Base-by-base conservation (phyloP, 2,888 invertebrate genomes). In the Caradrina clavipalpis region DNA sequence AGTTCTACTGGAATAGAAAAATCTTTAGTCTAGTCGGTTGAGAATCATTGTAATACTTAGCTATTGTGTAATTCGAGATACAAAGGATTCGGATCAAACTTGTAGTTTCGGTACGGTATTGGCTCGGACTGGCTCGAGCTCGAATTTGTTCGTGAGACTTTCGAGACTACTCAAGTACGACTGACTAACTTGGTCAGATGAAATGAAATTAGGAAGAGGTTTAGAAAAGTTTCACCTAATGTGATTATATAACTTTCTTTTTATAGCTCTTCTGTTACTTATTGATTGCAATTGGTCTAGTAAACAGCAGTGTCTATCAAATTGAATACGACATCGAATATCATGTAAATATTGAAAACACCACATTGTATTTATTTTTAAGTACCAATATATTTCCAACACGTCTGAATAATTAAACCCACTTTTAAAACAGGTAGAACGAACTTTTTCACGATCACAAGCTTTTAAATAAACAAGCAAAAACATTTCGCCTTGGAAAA, bases 381-480 rank as follows among this genome's bases (percentile, higher is more conserved):
- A 15, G 57, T 31, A 72, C 10, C 17, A 1, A 10, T n/a, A 65
- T 22, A 8, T n/a, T 73, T 55, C 26, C 11, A 59, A 45, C 3
- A 19, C 11, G 15, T 47, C 45, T 22, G 17, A 60, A 55, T 35
- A 66, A 26, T 47, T 39, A 53, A 53, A 59, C 17, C 6, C 19
- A 56, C 60, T 59, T 69, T 62, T 39, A 31, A 61, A 55, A 62
- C 51, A 39, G 59, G 17, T 19, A 39, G 15, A 21, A 13, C 11
- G 19, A 69, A 68, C 61, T 21, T 54, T 75, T 74, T 54, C 45
- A 22, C 53, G 22, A 51, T 53, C 49, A 57, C 51, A 49, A 31
- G 47, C 56, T 22, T 42, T 62, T 77, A 51, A 68, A 81, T 81
- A 77, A 77, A 69, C 58, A 49, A 62, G 47, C 49, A 49, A 56